Percentiles rank a stretch among this genome's conserved stretches.
Conservation (phyloP, 2,113 vertebrate species). For the Bothrops jararaca region DNA sequence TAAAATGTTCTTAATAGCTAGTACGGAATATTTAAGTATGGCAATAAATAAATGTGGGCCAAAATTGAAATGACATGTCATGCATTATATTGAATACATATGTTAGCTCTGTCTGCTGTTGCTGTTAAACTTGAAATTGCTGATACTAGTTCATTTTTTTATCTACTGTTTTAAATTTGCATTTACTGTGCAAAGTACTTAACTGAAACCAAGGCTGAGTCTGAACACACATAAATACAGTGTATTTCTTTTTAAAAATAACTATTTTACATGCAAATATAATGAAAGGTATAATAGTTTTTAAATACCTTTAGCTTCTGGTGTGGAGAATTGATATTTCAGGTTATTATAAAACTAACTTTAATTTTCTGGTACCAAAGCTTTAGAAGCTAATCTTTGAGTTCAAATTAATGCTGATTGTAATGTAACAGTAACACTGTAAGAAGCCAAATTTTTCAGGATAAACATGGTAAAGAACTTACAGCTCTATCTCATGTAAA, state of each 20-base stretch:
- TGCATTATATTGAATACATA: slow-evolving; percentile 27
- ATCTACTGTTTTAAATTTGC: slow-evolving; percentile 54
- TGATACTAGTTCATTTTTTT: slow-evolving; percentile 58
- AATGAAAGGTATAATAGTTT: slow-evolving; percentile 20
- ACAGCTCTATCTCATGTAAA: background rate
- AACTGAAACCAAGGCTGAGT: slow-evolving; percentile 52
- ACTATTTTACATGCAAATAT: slow-evolving; percentile 38
- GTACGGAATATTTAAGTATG: slow-evolving; percentile 43
- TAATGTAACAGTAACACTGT: rapidly evolving
- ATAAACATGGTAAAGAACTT: background rate
- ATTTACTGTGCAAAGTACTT: slow-evolving; percentile 61
- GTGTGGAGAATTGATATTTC: slow-evolving; percentile 10
- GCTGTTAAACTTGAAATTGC: slow-evolving; percentile 55
- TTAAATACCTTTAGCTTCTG: slow-evolving; percentile 1
- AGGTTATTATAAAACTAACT: background rate
- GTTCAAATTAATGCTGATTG: background rate
- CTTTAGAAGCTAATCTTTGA: background rate
- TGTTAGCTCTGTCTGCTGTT: slow-evolving; percentile 39
- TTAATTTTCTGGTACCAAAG: background rate
- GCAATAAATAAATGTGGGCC: slow-evolving; percentile 60
- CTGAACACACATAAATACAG: slow-evolving; percentile 51
- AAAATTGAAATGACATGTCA: slow-evolving; percentile 32
- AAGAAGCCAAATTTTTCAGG: background rate
- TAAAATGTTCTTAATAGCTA: slow-evolving; percentile 35
- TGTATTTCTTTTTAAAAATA: slow-evolving; percentile 37